A percentile compares a stretch with the other conserved stretches of the same genome.
These are phyloP conservation scores for Ageneiosus marmoratus DNA, from an alignment of 2,113 vertebrate genomes.

Conservation along the genomic window DNA sequence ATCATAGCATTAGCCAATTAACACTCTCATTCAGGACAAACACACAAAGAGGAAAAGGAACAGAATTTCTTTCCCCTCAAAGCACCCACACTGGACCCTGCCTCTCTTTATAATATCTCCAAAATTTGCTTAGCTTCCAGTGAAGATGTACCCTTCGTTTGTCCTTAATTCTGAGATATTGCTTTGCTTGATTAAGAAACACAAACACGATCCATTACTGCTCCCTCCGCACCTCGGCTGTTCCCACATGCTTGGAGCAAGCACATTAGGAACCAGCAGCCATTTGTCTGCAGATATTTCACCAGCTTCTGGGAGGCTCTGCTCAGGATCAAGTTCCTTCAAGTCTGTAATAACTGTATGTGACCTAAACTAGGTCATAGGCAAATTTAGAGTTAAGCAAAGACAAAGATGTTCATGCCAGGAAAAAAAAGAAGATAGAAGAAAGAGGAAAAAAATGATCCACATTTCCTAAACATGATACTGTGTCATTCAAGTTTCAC, in stretches of 20 bases:
- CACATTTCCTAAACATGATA: constrained; percentile 64
- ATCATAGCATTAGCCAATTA: constrained; percentile 51
- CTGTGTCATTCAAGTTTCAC: constrained; percentile 59
- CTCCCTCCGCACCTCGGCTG: constrained; percentile 66
- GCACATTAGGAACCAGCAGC: constrained; percentile 65
- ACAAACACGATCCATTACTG: constrained; percentile 71
- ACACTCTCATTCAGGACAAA: constrained; percentile 57
- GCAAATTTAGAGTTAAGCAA: constrained; percentile 61
- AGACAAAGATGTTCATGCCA: constrained; percentile 54
- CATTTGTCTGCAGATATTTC: constrained; percentile 54
- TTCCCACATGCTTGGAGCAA: constrained; percentile 71
- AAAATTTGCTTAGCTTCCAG: constrained; percentile 75
- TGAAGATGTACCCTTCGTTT: constrained; percentile 64
- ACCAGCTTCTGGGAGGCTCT: constrained; percentile 65
- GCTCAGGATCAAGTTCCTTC: constrained; percentile 66
- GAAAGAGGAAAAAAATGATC: constrained; percentile 47
- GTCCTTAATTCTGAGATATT: constrained; percentile 78
- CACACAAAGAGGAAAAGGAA: constrained; percentile 45
- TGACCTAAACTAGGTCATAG: constrained; percentile 69
- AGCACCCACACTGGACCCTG: constrained; percentile 57
- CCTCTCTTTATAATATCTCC: constrained; percentile 38
- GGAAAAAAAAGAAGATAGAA: constrained; percentile 5
- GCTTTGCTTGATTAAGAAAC: constrained; percentile 76
- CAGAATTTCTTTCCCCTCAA: constrained; percentile 45
- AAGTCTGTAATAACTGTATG: constrained; percentile 63